Evolutionary conservation across 2,113 vertebrate species (phyloP).

Genomic region (Eulemur macaco): DNA sequence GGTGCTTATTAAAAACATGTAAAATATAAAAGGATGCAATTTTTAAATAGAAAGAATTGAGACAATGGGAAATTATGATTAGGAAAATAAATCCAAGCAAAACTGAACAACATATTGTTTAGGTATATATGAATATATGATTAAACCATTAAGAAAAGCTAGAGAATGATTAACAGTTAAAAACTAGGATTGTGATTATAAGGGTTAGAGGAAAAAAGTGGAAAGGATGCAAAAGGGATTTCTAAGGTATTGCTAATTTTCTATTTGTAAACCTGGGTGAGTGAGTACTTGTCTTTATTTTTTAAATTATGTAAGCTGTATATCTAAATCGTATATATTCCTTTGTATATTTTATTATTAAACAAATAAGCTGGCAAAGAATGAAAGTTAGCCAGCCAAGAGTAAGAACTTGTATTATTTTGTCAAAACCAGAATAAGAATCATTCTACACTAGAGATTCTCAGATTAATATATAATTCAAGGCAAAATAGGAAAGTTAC

Average conservation of each 20-base stretch:
- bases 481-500: background rate
- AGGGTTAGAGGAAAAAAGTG: background rate
- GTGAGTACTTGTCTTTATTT: background rate
- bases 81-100: constrained; percentile 4
- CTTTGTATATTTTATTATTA: background rate
- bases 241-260: background rate
- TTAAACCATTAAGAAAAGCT: background rate
- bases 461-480: constrained; percentile 16
- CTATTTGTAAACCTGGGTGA: background rate
- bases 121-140: background rate
- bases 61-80: background rate
- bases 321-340: background rate
- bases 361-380: background rate
- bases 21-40: background rate
- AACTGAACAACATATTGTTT: background rate
- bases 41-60: constrained; percentile 32
- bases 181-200: background rate
- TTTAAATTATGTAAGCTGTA: background rate
- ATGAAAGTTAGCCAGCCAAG: background rate
- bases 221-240: background rate
- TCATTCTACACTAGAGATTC: background rate
- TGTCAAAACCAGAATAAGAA: background rate
- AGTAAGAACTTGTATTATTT: background rate
- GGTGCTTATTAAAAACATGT: background rate
- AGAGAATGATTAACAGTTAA: background rate